Conservation (phyloP, 1,140 invertebrate genomes). For the Psix sp. region DNA sequence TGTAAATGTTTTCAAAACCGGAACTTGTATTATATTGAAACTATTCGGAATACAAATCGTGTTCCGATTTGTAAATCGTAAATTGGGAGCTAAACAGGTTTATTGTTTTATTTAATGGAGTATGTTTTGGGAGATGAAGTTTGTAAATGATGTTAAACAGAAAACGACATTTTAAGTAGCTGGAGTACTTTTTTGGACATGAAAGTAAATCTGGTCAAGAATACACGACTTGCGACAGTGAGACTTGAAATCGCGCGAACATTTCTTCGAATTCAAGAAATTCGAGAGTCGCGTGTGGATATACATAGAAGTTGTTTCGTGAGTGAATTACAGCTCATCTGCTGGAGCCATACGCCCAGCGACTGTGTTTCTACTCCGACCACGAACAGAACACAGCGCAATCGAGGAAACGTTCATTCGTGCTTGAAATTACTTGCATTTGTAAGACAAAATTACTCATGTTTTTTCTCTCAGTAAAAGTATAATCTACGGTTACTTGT, state of each 20-base stretch:
- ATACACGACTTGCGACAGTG: conserved; percentile 11
- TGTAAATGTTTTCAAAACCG: no score
- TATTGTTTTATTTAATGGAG: no score
- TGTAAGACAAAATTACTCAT: conserved; percentile 51
- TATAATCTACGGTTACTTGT: conserved; percentile 45
- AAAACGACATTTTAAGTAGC: no score
- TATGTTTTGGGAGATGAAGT: no score
- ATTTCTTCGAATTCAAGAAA: conserved; percentile 53
- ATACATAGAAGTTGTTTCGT: conserved; percentile 53
- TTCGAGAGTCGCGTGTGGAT: conserved; percentile 56
- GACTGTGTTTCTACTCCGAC: conserved; percentile 23
- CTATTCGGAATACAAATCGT: no score
- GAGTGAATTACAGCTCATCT: conserved; percentile 57
- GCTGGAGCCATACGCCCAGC: conserved; percentile 23
- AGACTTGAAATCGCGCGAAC: conserved; percentile 27
- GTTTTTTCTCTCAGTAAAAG: conserved; percentile 50
- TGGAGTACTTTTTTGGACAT: conserved; percentile 11
- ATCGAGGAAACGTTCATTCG: conserved; percentile 54
- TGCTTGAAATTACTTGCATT: conserved; percentile 59
- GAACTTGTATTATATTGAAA: no score
- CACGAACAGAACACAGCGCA: conserved; percentile 6
- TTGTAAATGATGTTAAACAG: no score
- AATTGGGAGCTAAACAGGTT: no score
- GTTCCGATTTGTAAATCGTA: no score
- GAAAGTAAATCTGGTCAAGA: conserved; percentile 45